A percentile compares a stretch with the other conserved stretches of the same genome.
Conservation (phyloP, 2,797 vertebrate genomes). For the Yasuhikotakia modesta region DNA sequence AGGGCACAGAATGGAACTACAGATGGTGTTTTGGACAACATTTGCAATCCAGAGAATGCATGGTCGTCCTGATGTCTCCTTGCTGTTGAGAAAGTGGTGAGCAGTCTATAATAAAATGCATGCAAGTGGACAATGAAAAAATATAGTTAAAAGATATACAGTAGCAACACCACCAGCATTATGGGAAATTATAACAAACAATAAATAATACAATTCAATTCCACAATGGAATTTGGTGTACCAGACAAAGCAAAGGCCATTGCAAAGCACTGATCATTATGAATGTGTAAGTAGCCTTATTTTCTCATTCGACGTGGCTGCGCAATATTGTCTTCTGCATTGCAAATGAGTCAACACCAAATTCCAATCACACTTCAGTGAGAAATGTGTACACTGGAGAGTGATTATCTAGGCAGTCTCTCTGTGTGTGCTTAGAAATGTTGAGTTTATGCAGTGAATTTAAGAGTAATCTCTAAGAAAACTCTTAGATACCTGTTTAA, state of each 20-base stretch:
- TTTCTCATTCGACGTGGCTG: slow-evolving; percentile 8
- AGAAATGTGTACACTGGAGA: slow-evolving; percentile 13
- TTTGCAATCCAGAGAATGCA: neutral
- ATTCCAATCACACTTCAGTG: slow-evolving; percentile 13
- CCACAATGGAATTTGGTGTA: neutral
- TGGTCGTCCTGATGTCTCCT: neutral
- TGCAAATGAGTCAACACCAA: slow-evolving; percentile 25
- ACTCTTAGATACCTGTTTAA: too few species aligned
- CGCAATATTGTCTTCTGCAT: neutral
- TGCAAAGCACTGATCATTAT: neutral
- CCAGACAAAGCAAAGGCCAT: neutral
- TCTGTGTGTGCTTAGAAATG: neutral
- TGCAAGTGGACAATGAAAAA: neutral
- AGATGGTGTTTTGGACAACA: neutral
- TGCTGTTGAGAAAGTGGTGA: neutral
- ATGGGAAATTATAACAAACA: neutral
- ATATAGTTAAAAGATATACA: too few species aligned
- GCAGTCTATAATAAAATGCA: neutral
- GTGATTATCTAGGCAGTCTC: slow-evolving; percentile 17
- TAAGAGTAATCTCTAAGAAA: neutral
- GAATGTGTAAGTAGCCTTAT: neutral
- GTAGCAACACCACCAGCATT: neutral
- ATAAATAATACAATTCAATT: neutral
- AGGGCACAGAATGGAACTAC: slow-evolving; percentile 61
- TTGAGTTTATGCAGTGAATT: neutral